Conservation (phyloP, 2,888 invertebrate species). For the Harmothoe impar region DNA sequence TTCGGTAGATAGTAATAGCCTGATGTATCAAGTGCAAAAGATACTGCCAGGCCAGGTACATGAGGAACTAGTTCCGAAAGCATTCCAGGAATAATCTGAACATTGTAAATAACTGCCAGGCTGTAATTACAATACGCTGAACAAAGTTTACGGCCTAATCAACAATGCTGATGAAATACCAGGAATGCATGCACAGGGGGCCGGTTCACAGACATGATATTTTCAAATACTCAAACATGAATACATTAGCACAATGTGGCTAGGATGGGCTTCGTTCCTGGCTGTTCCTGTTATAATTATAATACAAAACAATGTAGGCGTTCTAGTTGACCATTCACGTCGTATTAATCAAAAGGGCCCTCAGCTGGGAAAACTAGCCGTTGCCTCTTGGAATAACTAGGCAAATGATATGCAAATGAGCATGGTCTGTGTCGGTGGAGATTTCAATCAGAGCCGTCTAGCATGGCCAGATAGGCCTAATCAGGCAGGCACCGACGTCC, state of each 20-base stretch:
- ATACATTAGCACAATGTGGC: not conserved
- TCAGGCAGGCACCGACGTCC: too few relatives aligned
- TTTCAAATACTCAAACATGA: too few relatives aligned
- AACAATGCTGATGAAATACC: too few relatives aligned
- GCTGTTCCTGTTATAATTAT: not conserved
- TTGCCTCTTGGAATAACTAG: not conserved
- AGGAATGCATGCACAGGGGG: too few relatives aligned
- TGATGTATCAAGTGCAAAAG: not conserved
- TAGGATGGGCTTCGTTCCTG: not conserved
- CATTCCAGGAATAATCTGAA: not conserved
- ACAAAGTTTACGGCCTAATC: too few relatives aligned
- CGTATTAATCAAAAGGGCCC: not conserved
- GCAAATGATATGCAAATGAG: constrained; percentile 7
- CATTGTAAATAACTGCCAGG: too few relatives aligned
- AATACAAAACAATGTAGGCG: not conserved
- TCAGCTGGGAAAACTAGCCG: not conserved
- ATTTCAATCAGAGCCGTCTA: constrained; percentile 5
- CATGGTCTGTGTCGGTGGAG: not conserved
- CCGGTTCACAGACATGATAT: too few relatives aligned
- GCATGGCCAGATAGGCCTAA: not conserved
- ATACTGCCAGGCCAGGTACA: not conserved
- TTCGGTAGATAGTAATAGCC: not conserved
- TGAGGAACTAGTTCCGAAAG: not conserved
- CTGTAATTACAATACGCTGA: too few relatives aligned
- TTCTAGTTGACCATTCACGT: constrained; percentile 15